These are phyloP conservation scores for Drosophila mauritiana DNA, from an alignment of 1,140 invertebrate species.

Conservation along the genomic window DNA sequence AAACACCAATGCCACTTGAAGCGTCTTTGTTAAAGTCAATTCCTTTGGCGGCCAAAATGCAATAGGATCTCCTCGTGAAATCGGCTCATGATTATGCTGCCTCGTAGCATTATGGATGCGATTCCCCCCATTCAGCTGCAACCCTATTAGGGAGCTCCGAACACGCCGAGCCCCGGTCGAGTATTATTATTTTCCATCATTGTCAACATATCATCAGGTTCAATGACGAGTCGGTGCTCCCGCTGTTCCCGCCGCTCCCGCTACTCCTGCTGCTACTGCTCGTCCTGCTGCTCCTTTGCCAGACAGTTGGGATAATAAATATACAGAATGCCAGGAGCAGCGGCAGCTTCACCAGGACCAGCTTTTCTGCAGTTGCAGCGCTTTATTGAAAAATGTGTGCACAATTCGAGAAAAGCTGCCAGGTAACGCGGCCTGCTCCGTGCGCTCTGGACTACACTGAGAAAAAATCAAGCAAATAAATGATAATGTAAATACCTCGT, in stretches of 20 bases:
- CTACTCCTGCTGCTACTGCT: constrained; percentile 35
- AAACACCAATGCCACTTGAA: not conserved
- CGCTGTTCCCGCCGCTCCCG: constrained; percentile 24
- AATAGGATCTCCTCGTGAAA: constrained; percentile 15
- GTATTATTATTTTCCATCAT: constrained; percentile 70
- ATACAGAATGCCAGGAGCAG: constrained; percentile 38
- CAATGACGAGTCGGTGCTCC: constrained; percentile 45
- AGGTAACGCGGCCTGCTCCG: constrained; percentile 30
- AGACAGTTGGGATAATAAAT: constrained; percentile 66
- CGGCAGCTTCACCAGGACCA: constrained; percentile 15
- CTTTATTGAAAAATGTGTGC: constrained; percentile 79
- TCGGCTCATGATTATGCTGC: constrained; percentile 4
- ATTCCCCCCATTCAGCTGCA: constrained; percentile 10
- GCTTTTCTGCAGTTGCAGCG: constrained; percentile 57
- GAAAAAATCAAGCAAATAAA: not conserved
- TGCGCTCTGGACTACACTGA: not conserved
- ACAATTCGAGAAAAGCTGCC: constrained; percentile 68
- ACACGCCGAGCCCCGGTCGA: constrained; percentile 1
- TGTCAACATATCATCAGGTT: constrained; percentile 74
- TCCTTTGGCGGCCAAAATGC: not conserved
- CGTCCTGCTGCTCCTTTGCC: constrained; percentile 23
- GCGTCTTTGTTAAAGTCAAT: constrained; percentile 8
- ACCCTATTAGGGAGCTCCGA: constrained; percentile 8
- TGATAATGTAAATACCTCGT: no score
- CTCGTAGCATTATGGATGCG: constrained; percentile 6